Base-by-base conservation (phyloP, 2,113 vertebrate genomes). In the Mesocricetus auratus region DNA sequence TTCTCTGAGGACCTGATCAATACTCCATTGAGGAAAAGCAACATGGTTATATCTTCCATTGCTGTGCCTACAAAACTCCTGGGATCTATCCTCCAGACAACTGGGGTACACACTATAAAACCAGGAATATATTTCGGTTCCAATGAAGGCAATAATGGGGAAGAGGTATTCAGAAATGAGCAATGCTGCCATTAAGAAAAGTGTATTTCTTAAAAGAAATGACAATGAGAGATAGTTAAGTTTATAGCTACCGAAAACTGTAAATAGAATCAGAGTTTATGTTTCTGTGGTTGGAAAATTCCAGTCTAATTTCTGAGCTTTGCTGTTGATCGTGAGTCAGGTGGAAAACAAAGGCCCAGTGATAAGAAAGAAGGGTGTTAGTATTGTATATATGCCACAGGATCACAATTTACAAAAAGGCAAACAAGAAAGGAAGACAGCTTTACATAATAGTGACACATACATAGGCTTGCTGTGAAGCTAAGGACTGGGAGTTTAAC, bases 121-220 rank as follows among this genome's bases (percentile, higher is more conserved):
- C 64, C 17, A 0, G 19, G 4, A 9, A 62, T 33, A 33, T 47
- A 3, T 31, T 58, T 22, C 29, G 8, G 4, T 10, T 77, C 26
- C 50, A 86, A 90, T 39, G 68, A 87, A 68, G 22, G 19, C 58
- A 91, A 92, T 73, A 58, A 31, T 93, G 69, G 81, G 96, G 73
- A 75, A 86, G 73, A 56, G 10, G 5, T 60, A 16, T 0, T 2
- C 36, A 73, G 29, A n/a, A 53, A 82, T 75, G 21, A 78, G 75
- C 47, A 7, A 4, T 73, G 2, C 39, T 90, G 53, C 68, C 69
- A 90, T 21, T 77, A 83, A 95, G 31, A 9, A 69, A 97, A 94
- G 12, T 15, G n/a, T 16, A 64, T 62, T 87, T 96, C 47, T 89
- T 82, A 77, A 91, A 94, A 71, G 29, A 79, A 96, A 91, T 5